These are phyloP conservation scores for Dicrurus megarhynchus DNA, from an alignment of 2,113 vertebrate species.

Conservation along the genomic window DNA sequence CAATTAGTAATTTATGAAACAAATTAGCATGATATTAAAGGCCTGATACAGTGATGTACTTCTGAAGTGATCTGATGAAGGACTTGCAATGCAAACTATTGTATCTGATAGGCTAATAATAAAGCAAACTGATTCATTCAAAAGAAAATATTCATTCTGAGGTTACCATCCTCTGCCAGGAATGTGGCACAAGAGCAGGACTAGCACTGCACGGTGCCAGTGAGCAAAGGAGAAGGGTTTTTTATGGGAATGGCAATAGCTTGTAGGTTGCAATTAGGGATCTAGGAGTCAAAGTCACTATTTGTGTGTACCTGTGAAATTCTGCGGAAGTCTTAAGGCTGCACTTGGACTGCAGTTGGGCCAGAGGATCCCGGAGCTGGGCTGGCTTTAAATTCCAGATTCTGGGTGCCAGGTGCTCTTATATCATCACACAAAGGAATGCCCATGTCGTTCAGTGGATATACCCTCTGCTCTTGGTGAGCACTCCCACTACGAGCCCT, in stretches of 20 bases:
- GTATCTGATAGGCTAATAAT: neutral
- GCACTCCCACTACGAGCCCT: neutral
- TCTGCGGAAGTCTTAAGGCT: neutral
- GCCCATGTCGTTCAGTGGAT: neutral
- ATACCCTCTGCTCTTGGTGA: neutral
- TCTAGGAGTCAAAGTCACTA: neutral
- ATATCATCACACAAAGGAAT: neutral
- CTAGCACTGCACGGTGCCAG: neutral
- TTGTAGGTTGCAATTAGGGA: neutral
- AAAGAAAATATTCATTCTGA: neutral
- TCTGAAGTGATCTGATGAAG: neutral
- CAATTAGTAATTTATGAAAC: constrained; percentile 50
- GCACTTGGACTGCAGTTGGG: neutral
- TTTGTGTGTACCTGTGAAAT: neutral
- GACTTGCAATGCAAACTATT: neutral
- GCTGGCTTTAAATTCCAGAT: neutral
- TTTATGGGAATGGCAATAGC: neutral
- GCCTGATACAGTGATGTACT: neutral
- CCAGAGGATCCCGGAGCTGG: neutral
- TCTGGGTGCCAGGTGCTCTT: neutral
- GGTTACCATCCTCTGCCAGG: neutral
- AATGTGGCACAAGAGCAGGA: neutral
- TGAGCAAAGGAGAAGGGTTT: neutral
- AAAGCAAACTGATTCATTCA: neutral
- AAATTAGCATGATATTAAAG: constrained; percentile 41